Base-by-base conservation (phyloP, 2,888 invertebrate species). In the Oscheius sp. region DNA sequence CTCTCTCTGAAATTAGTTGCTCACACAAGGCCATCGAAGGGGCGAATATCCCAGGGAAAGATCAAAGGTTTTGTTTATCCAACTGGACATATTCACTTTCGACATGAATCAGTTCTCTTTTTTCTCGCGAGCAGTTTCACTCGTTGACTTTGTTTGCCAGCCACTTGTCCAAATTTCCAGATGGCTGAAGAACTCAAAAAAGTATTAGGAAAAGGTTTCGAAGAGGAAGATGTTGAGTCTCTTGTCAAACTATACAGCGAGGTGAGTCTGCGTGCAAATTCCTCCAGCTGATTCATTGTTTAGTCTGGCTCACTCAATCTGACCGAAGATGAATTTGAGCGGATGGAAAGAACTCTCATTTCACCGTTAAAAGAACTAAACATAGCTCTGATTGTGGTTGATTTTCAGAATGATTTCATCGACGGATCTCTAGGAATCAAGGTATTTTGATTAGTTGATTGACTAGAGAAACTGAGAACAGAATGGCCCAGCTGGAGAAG, bases 391-490 rank as follows among this genome's bases (percentile, higher is more conserved):
- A 90, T 97, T 75, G 91, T 96, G 72, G 94, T 97, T 74, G 96
- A 97, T 88, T 95, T 96, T 31, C 96, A 97, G 90, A 96, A 97
- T 88, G 96, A 97, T 89, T 97, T 97, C 89, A 95, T 97, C 87
- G 91, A 92, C 66, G 96, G 96, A 48, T 93, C 94, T 6, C 90
- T 97, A 82, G 93, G 95, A 88, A 93, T 97, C 86, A 93, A 92
- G 72, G 84, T 81, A 5, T 15, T 20, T 58, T 8, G 2, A n/a
- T 27, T 27, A 2, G 3, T 6, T 42, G 15, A 2, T 15, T 25
- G 20, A 20, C 20, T 17, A 58, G 10, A 8, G 15, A 25, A 42
- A n/a, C n/a, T 45, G 31, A 31, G 69, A 76, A 37, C 58, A 83
- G 82, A 78, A 79, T 46, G 84, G 84, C 6, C 74, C 78, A 33